phyloP scores from a whole-genome alignment of 2,888 invertebrate species.

The Gerris lacustris region DNA sequence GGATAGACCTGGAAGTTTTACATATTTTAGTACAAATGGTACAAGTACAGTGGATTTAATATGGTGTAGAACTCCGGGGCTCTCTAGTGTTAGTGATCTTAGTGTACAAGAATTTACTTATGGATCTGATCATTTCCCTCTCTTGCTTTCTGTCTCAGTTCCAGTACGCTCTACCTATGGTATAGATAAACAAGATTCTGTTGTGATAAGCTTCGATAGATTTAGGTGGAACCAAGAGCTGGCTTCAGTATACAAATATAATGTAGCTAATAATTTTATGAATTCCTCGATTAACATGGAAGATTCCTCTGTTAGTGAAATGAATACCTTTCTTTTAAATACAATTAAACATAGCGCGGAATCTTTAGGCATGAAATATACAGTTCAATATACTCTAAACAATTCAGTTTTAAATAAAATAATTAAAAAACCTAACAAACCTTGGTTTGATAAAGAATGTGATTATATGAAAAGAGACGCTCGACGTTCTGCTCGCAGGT shows the following conservation, averaged over 20 bases:
- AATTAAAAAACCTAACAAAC: neutral
- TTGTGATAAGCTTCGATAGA: neutral
- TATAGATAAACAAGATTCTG: neutral
- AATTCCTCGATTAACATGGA: neutral
- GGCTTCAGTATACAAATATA: neutral
- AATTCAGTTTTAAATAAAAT: neutral
- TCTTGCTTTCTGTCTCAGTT: neutral
- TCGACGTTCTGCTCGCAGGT: neutral
- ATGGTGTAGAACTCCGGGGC: neutral
- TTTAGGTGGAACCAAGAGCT: neutral
- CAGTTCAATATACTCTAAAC: too few relatives aligned
- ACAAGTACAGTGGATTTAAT: neutral
- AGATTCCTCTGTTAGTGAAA: slow-evolving; percentile 1
- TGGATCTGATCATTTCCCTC: neutral
- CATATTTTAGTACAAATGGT: neutral
- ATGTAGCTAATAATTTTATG: neutral
- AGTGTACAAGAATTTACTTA: neutral
- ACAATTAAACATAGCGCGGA: neutral
- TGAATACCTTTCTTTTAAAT: neutral
- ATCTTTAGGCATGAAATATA: neutral
- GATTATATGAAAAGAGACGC: neutral
- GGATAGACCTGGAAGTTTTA: neutral
- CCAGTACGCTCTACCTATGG: neutral
- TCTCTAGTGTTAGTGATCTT: neutral
- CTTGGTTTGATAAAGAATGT: slow-evolving; percentile 2